Evolutionary conservation across 2,888 invertebrate species (phyloP), one percentile per base, ranked within the genome.

Genomic region (Chouioia cunea): DNA sequence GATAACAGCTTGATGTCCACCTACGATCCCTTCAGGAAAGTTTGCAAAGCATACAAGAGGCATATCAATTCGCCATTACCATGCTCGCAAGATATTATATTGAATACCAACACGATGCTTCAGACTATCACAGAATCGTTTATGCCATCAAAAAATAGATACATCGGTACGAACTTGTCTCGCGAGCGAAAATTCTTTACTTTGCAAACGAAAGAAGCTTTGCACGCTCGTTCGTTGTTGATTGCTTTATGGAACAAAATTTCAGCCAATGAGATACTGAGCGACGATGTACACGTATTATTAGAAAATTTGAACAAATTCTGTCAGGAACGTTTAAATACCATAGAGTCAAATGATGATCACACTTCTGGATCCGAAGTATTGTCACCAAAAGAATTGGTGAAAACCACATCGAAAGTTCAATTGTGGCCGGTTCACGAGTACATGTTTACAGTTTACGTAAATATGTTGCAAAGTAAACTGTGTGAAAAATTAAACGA

Each of bases 361-460:
- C 50, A 71, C 8, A 65, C 62, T 20, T 12, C 52, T 43, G 16
- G 60, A 8, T 60, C 18, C 15, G 62, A 60, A n/a, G 56, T 15
- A 46, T 4, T 36, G 0, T 57, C 50, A 43, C 47, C 73, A 65
- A 75, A 76, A 70, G 73, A 79, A 16, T 64, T 77, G 2, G 73
- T 70, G 0, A 77, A 81, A 1, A 73, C 86, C 22, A 78, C 82
- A 12, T 67, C 82, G 53, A 78, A 85, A 12, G 87, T 78, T 78
- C 85, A 88, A 79, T 78, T 91, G 2, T 82, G 91, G 74, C 92
- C 92, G 71, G 79, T 90, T 52, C 89, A 89, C 75, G 87, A 88
- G 15, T 89, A 89, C 70, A 79, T 89, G 8, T 81, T 89, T 52
- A 83, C 87, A 70, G 83, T 87, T 75, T 79, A 88, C 22, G 76